These are phyloP conservation scores for Steinernema feltiae DNA, from an alignment of 1,140 invertebrate genomes.

Conservation along the genomic window DNA sequence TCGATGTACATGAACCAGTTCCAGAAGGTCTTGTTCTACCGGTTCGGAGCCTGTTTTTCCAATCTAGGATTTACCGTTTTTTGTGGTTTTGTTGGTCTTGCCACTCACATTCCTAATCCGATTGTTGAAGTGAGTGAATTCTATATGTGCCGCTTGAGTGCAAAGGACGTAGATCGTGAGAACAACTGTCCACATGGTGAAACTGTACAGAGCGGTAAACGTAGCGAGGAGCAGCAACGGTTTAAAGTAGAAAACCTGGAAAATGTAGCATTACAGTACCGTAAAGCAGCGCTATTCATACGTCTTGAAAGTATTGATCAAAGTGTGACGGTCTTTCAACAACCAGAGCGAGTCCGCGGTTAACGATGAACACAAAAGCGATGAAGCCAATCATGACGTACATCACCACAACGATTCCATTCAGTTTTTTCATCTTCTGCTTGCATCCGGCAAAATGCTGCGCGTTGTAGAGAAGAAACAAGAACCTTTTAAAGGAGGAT, in stretches of 20 bases:
- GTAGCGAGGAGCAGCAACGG: constrained; percentile 7
- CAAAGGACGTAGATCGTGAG: constrained; percentile 27
- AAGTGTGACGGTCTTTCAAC: neutral
- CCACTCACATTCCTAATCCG: constrained; percentile 13
- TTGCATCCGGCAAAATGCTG: neutral
- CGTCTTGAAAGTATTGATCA: neutral
- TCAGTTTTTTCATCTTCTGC: neutral
- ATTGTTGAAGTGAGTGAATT: constrained; percentile 27
- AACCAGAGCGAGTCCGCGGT: neutral
- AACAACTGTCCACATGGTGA: constrained; percentile 23
- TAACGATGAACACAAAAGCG: neutral
- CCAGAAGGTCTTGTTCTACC: constrained; percentile 14
- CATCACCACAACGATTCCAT: neutral
- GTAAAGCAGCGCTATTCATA: neutral
- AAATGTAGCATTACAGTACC: neutral
- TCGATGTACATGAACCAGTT: constrained; percentile 25
- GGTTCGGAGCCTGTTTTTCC: neutral
- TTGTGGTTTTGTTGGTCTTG: neutral
- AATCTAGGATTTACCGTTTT: neutral
- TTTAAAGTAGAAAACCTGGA: constrained; percentile 27
- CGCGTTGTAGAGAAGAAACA: neutral
- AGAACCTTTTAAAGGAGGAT: neutral
- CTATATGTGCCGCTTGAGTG: constrained; percentile 23
- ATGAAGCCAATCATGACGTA: neutral
- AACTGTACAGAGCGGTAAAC: constrained; percentile 15